Evolutionary conservation across 1,140 invertebrate genomes (phyloP).

Genomic region (Temnothorax curvispinosus): DNA sequence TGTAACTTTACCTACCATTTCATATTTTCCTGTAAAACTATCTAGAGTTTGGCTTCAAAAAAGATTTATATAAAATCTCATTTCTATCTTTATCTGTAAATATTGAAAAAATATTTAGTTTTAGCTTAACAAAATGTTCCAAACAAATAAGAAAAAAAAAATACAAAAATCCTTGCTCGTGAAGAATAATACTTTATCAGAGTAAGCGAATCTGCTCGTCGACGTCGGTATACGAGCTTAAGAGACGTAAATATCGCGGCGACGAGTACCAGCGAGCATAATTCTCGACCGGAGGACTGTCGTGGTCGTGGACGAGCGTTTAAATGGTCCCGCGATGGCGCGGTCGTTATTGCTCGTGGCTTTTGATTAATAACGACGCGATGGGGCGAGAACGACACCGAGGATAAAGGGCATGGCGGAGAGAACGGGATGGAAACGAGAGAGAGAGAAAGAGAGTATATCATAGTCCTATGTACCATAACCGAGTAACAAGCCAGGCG

Average conservation of each 20-base stretch:
- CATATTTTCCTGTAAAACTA: not conserved
- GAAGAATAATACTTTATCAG: not conserved
- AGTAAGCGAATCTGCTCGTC: not conserved
- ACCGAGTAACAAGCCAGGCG: constrained; percentile 81
- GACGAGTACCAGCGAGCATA: constrained; percentile 26
- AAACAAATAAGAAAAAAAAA: not conserved
- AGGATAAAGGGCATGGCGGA: not conserved
- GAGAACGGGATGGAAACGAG: not conserved
- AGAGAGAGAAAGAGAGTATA: constrained; percentile 31
- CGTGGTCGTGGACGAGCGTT: constrained; percentile 59
- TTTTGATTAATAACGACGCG: constrained; percentile 83
- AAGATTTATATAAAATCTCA: not conserved
- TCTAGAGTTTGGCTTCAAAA: not conserved
- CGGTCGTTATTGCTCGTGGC: constrained; percentile 76
- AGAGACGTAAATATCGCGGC: constrained; percentile 15
- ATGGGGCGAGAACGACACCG: constrained; percentile 38
- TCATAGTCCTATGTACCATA: constrained; percentile 74
- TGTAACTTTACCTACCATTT: not conserved
- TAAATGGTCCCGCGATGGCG: constrained; percentile 63
- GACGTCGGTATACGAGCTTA: not conserved
- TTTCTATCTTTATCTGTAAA: not conserved
- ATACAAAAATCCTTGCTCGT: not conserved
- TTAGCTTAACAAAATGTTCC: not conserved
- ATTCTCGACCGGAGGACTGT: constrained; percentile 35
- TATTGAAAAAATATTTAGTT: not conserved